A percentile compares a stretch with the other conserved stretches of the same genome.
Evolutionary conservation across 2,888 invertebrate genomes (phyloP).

Genomic region (Nomada fucata): DNA sequence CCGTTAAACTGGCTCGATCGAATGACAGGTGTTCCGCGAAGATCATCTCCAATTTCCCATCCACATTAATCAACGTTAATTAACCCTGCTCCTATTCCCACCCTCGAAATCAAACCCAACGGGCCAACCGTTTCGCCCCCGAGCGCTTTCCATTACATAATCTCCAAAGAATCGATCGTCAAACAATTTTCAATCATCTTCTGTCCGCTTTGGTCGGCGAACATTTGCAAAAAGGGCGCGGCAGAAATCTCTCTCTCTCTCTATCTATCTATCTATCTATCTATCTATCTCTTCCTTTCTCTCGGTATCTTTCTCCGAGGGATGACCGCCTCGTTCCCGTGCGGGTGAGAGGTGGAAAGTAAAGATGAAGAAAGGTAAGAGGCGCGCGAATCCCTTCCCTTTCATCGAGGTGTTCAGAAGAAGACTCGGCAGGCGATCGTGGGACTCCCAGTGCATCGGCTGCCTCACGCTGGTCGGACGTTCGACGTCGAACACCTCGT

Average conservation of each 20-base stretch:
- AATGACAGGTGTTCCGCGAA: no score
- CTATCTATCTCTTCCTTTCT: no score
- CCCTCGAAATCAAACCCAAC: no score
- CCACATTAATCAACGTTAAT: no score
- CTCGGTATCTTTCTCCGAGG: conserved; percentile 22
- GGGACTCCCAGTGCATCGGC: conserved; percentile 72
- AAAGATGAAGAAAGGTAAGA: conserved; percentile 77
- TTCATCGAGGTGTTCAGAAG: conserved; percentile 62
- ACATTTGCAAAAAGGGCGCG: conserved; percentile 47
- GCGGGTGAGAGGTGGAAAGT: conserved; percentile 73
- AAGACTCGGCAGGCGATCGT: conserved; percentile 72
- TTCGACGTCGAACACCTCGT: conserved; percentile 56
- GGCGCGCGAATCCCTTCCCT: conserved; percentile 67
- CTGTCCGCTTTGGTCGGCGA: neutral
- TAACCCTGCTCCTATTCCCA: no score
- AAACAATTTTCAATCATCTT: neutral
- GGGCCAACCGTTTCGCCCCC: no score
- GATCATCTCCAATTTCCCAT: no score
- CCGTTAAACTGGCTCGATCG: no score
- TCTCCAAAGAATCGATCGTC: no score
- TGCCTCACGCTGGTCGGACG: conserved; percentile 73
- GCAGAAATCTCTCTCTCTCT: conserved; percentile 46
- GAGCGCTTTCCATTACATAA: no score
- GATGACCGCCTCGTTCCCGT: conserved; percentile 52
- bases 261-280: no score